phyloP scores from a whole-genome alignment of 2,888 invertebrate species.

The Cephus spinipes region DNA sequence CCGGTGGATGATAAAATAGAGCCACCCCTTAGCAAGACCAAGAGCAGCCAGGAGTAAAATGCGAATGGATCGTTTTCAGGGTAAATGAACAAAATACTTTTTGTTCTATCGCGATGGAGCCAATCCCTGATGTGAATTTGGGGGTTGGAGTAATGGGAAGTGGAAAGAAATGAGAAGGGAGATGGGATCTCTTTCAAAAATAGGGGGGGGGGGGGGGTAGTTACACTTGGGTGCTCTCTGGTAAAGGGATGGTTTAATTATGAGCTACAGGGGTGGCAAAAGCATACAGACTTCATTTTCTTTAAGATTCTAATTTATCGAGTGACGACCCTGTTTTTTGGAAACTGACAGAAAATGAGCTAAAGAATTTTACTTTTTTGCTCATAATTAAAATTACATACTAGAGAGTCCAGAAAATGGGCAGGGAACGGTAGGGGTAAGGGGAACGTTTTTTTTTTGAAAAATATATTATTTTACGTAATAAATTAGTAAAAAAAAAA shows the following conservation, averaged over 20 bases:
- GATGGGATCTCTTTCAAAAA: not conserved
- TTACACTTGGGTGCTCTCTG: not conserved
- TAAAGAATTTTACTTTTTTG: not conserved
- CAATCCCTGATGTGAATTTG: not conserved
- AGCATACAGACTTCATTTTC: not conserved
- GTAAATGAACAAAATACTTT: conserved; percentile 17
- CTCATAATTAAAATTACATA: not conserved
- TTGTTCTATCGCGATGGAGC: not conserved
- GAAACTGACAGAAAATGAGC: not conserved
- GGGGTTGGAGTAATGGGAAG: not conserved
- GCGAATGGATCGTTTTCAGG: not conserved
- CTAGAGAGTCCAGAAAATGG: not conserved
- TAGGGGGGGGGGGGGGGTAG: not conserved
- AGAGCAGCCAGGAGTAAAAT: conserved; percentile 7
- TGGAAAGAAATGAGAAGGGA: not conserved
- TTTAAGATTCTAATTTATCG: not conserved
- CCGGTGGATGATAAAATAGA: conserved; percentile 50
- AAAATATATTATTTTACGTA: not conserved
- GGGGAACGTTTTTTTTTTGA: not conserved
- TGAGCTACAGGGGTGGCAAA: not conserved
- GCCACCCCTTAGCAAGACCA: conserved; percentile 44
- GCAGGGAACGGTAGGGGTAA: not conserved
- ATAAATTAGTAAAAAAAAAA: not conserved
- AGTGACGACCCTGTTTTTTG: not conserved
- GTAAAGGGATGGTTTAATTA: not conserved